Conservation (phyloP, 2,797 vertebrate genomes). For the Ateles fusciceps region DNA sequence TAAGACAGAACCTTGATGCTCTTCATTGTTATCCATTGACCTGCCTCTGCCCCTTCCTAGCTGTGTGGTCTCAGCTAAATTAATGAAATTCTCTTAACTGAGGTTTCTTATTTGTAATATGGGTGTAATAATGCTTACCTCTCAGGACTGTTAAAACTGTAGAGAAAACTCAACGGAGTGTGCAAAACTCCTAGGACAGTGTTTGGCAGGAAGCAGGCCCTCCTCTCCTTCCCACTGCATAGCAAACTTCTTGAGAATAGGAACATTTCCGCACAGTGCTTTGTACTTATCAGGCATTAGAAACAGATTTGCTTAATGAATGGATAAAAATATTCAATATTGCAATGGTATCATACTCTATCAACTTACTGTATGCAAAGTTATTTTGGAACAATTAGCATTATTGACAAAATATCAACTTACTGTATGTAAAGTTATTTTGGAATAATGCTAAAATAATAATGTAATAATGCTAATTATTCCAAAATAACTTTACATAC, state of each 20-base stretch:
- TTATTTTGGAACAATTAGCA: too few relatives aligned
- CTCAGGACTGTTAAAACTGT: neutral
- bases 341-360: neutral
- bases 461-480: too few relatives aligned
- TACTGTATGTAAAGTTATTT: too few relatives aligned
- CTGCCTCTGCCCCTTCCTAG: neutral
- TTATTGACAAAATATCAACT: too few relatives aligned
- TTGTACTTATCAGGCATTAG: neutral
- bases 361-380: too few relatives aligned
- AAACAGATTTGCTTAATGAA: neutral
- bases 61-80: neutral
- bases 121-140: neutral
- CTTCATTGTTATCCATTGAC: neutral
- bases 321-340: neutral
- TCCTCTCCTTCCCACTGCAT: neutral
- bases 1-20: neutral
- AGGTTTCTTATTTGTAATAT: slow-evolving; percentile 3
- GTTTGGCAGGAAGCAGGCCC: neutral
- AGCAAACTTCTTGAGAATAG: neutral
- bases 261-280: neutral
- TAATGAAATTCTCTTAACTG: neutral
- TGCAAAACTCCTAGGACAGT: neutral
- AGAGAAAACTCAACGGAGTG: neutral
- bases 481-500: neutral
- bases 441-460: too few relatives aligned